Percentiles rank a stretch among this genome's conserved stretches.
Conservation (phyloP, 2,797 vertebrate species). For the Vireo griseus region DNA sequence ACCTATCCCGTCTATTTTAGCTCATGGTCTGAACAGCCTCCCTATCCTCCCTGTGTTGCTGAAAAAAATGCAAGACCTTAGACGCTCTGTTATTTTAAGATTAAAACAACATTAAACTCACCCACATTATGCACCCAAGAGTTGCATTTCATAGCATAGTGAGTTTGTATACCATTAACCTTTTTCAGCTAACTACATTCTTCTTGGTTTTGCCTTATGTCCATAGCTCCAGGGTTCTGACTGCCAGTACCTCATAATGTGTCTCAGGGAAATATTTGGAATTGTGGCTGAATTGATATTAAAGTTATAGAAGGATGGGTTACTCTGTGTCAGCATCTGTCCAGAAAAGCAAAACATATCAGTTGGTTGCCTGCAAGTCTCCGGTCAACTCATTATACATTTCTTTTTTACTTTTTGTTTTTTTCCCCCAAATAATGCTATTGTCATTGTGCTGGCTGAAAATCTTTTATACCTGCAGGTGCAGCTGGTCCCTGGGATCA, state of each 20-base stretch:
- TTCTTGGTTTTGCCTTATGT: not conserved
- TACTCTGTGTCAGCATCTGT: not conserved
- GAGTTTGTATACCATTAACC: not conserved
- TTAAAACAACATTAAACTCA: not conserved
- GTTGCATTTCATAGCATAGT: not conserved
- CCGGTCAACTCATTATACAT: not conserved
- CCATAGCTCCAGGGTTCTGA: not conserved
- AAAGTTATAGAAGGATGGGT: not conserved
- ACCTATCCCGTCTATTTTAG: not conserved
- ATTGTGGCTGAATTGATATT: not conserved
- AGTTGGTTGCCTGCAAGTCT: not conserved
- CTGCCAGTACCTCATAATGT: accelerated
- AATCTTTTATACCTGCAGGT: not conserved
- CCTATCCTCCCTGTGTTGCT: not conserved
- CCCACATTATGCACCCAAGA: not conserved
- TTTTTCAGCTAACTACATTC: not conserved
- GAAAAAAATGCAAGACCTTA: not conserved
- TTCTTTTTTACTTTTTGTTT: not conserved
- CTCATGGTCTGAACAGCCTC: not conserved
- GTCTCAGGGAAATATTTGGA: not conserved
- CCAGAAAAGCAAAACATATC: not conserved
- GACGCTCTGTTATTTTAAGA: constrained; percentile 11
- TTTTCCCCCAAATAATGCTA: not conserved
- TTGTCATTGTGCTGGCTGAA: not conserved
- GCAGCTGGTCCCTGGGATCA: not conserved